These are phyloP conservation scores for Colius striatus DNA, from an alignment of 2,113 vertebrate species.

Conservation along the genomic window DNA sequence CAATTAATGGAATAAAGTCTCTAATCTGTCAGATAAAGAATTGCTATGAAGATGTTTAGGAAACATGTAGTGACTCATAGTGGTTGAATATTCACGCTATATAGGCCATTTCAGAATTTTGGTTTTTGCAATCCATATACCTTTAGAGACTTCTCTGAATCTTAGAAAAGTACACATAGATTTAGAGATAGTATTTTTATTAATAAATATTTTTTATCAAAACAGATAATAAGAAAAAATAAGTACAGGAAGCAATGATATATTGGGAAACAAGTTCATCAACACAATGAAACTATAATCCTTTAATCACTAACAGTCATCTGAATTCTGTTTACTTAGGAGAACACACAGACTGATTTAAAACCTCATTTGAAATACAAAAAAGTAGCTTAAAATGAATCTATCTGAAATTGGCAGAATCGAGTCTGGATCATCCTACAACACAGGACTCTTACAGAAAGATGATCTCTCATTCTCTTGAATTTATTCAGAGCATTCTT, in stretches of 20 bases:
- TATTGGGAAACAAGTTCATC: neutral
- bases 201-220: conserved; percentile 27
- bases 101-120: neutral
- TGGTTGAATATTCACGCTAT: neutral
- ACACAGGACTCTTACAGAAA: neutral
- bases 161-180: neutral
- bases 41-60: neutral
- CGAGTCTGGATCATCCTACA: neutral
- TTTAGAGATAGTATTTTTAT: conserved; percentile 37
- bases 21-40: neutral
- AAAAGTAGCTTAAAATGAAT: neutral
- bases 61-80: neutral
- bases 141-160: neutral
- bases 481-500: neutral
- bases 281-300: neutral
- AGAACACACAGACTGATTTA: neutral
- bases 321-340: conserved; percentile 1
- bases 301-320: conserved; percentile 3
- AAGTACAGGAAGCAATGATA: neutral
- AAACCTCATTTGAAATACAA: neutral
- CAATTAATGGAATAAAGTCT: conserved; percentile 29
- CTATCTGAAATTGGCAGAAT: neutral
- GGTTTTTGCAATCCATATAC: neutral
- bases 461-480: neutral
- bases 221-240: neutral